Base-by-base conservation (phyloP, 2,113 vertebrate species). In the Epinephelus fuscoguttatus region DNA sequence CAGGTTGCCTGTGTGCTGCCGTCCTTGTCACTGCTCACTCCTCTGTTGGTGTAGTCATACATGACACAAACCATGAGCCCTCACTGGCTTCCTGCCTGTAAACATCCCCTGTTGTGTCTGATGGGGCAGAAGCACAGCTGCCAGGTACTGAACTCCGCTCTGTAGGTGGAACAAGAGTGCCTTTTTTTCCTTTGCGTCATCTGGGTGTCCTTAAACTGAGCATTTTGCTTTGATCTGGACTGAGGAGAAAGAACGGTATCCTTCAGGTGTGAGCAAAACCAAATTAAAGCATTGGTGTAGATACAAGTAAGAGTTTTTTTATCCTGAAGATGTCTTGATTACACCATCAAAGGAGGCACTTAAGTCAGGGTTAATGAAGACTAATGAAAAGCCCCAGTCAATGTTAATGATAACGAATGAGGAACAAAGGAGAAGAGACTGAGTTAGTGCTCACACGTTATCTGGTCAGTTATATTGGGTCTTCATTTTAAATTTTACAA, bases 51-150 rank as follows among this genome's bases (percentile, higher is more conserved):
- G 52, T 25, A 66, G 49, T 66, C 71, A 59, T 18, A 55, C 72
- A 8, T 25, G 25, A 81, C 83, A 76, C 33, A 59, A 33, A 15
- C 19, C 14, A 14, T 19, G 7, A 81, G 37, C 68, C 27, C 61
- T 72, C n/a, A 14, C 62, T 52, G 13, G 12, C 62, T 47, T 70
- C 67, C 74, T 59, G 55, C 63, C 70, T 40, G 80, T 19, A 62
- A 57, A 70, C 25, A 55, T 27, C 19, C 12, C 73, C 33, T 37
- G 25, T 27, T 67, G 47, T 52, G 59, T 59, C 71, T 68, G 62
- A 78, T 30, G 64, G 77, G 33, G 23, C 19, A 19, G 60, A 77
- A 67, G 27, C 27, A 63, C 40, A 57, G 70, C 70, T 56, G 55
- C 21, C 37, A 8, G n/a, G 6, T 18, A 19, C 2, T 70, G 45